Percentiles rank a stretch among this genome's conserved stretches.
These are phyloP conservation scores for Drosophila robusta DNA, from an alignment of 2,888 invertebrate species.

Conservation along the genomic window DNA sequence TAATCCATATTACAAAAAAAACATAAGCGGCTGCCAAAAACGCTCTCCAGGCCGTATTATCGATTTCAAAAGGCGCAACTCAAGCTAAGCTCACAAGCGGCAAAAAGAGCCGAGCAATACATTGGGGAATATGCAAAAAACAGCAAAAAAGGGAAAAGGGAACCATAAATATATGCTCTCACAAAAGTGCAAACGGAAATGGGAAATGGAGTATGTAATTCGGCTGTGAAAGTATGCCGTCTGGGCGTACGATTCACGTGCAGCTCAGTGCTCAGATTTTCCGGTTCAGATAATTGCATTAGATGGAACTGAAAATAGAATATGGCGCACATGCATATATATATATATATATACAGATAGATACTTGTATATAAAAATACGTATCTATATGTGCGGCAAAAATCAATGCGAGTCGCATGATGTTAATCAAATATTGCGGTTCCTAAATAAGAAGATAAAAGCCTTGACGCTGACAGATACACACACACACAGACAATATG, in stretches of 20 bases:
- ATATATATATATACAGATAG: not conserved
- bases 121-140: constrained; percentile 73
- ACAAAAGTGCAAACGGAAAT: constrained; percentile 73
- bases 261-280: constrained; percentile 58
- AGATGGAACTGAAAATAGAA: constrained; percentile 68
- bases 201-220: constrained; percentile 58
- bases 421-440: constrained; percentile 80
- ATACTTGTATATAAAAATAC: not conserved
- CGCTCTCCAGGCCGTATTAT: constrained; percentile 28
- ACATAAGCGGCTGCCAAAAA: constrained; percentile 3
- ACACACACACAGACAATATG: constrained; percentile 27
- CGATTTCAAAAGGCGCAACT: constrained; percentile 50
- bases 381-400: constrained; percentile 28
- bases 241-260: constrained; percentile 2
- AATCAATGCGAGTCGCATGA: constrained; percentile 62
- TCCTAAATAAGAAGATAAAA: constrained; percentile 62
- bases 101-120: constrained; percentile 47
- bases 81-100: constrained; percentile 46
- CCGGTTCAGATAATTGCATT: constrained; percentile 73
- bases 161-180: constrained; percentile 15
- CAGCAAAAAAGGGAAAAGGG: not conserved
- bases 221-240: constrained; percentile 60
- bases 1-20: constrained; percentile 18
- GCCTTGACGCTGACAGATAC: constrained; percentile 34
- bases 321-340: constrained; percentile 27